phyloP scores from a whole-genome alignment of 92 coral and sea anemone species.

The Epizoanthus illoricatus region DNA sequence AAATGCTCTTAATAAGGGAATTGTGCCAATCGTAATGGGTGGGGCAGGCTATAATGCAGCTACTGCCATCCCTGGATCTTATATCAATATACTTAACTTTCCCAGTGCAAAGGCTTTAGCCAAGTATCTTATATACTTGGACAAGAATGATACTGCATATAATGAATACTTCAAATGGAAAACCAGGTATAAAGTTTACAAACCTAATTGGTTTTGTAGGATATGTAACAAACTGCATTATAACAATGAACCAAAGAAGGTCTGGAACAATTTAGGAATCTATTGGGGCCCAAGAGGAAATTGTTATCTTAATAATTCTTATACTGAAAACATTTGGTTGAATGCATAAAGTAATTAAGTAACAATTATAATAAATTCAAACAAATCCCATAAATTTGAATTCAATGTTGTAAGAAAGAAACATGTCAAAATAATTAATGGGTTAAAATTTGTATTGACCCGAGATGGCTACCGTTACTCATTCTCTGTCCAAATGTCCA shows the following conservation, averaged over 20 bases:
- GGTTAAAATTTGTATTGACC: too few species aligned
- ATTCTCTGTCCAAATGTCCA: too few species aligned
- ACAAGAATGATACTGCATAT: constrained; percentile 56
- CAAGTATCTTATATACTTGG: constrained; percentile 48
- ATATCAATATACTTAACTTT: constrained; percentile 55
- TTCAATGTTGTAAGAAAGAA: too few species aligned
- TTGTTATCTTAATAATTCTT: constrained; percentile 49
- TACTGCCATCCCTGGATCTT: constrained; percentile 64
- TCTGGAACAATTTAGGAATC: constrained; percentile 29
- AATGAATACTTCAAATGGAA: constrained; percentile 65
- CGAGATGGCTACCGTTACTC: too few species aligned
- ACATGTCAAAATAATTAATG: too few species aligned
- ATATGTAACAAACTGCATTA: constrained; percentile 44
- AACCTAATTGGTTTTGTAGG: constrained; percentile 39
- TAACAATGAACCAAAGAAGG: constrained; percentile 27
- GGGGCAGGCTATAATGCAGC: constrained; percentile 49
- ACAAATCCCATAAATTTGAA: too few species aligned
- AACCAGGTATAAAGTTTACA: constrained; percentile 36
- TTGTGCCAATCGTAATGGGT: constrained; percentile 67
- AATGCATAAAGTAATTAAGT: neutral
- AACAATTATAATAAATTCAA: neutral
- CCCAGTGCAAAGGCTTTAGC: constrained; percentile 59
- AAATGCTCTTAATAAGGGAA: constrained; percentile 32
- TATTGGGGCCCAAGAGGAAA: constrained; percentile 54
- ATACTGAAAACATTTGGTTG: constrained; percentile 41